These are phyloP conservation scores for Belgica antarctica DNA, from an alignment of 2,888 invertebrate species.

Conservation along the genomic window DNA sequence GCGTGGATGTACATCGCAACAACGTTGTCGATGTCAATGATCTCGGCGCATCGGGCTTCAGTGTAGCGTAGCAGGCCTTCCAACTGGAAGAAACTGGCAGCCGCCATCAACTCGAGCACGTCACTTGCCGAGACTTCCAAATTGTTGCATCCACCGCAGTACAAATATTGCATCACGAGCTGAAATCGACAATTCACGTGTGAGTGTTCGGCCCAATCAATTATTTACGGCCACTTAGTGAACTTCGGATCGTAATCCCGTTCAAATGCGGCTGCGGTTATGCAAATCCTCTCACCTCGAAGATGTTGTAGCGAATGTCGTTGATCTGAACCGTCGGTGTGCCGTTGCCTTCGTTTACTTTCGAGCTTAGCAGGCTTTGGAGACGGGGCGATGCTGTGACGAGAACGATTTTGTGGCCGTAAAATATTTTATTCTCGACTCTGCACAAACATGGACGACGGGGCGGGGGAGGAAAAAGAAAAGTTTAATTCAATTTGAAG, in stretches of 20 bases:
- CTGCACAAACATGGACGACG: conserved; percentile 57
- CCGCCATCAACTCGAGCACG: conserved; percentile 84
- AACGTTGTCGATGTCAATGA: conserved; percentile 83
- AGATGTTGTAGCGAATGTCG: conserved; percentile 88
- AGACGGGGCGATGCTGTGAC: conserved; percentile 86
- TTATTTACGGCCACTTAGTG: conserved; percentile 25
- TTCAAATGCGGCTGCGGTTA: no score
- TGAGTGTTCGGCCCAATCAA: conserved; percentile 12
- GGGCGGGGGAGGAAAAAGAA: neutral
- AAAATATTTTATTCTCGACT: conserved; percentile 86
- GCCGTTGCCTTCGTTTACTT: conserved; percentile 65
- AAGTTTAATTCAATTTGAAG: conserved; percentile 18
- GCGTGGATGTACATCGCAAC: conserved; percentile 92
- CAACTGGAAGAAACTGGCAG: conserved; percentile 87
- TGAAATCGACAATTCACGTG: conserved; percentile 55
- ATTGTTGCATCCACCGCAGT: conserved; percentile 81
- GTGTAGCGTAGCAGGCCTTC: conserved; percentile 81
- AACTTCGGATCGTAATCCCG: no score
- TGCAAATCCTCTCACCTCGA: conserved; percentile 76
- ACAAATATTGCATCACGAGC: conserved; percentile 91
- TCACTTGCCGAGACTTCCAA: conserved; percentile 76
- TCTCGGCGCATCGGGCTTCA: conserved; percentile 78
- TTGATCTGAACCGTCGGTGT: conserved; percentile 87
- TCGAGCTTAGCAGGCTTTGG: conserved; percentile 78
- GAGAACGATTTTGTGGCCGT: conserved; percentile 90